Percentiles rank a stretch among this genome's conserved stretches.
Evolutionary conservation across 2,113 vertebrate species (phyloP).

Genomic region (Choloepus hoffmanni): DNA sequence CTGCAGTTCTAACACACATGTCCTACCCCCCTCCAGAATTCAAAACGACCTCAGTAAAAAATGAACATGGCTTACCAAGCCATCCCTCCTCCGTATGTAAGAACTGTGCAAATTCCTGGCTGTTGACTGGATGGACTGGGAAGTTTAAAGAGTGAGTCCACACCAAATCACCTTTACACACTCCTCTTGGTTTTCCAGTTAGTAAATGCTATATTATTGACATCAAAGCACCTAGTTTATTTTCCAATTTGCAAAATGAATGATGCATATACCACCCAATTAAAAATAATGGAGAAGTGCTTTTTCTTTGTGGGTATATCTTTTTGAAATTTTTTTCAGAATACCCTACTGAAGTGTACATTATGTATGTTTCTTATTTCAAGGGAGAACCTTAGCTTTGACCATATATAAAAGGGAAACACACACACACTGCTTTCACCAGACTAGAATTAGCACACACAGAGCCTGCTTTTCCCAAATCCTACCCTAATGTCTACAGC

Average conservation of each 20-base stretch:
- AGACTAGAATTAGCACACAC: neutral
- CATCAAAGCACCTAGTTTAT: neutral
- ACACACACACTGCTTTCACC: neutral
- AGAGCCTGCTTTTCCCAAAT: constrained; percentile 41
- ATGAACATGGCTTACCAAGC: neutral
- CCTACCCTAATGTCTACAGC: neutral
- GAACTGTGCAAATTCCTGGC: neutral
- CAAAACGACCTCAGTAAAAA: neutral
- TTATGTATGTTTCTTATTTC: neutral
- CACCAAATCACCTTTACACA: neutral
- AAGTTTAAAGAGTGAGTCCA: neutral
- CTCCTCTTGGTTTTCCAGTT: neutral
- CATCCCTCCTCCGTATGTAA: neutral
- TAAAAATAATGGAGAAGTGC: neutral
- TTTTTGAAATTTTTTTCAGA: neutral
- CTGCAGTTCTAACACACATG: neutral
- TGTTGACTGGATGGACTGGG: neutral
- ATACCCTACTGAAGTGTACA: neutral
- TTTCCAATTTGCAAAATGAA: constrained; percentile 24
- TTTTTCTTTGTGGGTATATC: neutral
- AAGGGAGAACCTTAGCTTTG: neutral
- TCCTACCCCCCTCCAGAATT: neutral
- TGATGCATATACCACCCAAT: neutral
- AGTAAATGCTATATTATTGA: neutral
- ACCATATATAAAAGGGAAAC: constrained; percentile 53